These are phyloP conservation scores for Chymomyza fuscimana DNA, from an alignment of 2,888 invertebrate species.

Conservation along the genomic window DNA sequence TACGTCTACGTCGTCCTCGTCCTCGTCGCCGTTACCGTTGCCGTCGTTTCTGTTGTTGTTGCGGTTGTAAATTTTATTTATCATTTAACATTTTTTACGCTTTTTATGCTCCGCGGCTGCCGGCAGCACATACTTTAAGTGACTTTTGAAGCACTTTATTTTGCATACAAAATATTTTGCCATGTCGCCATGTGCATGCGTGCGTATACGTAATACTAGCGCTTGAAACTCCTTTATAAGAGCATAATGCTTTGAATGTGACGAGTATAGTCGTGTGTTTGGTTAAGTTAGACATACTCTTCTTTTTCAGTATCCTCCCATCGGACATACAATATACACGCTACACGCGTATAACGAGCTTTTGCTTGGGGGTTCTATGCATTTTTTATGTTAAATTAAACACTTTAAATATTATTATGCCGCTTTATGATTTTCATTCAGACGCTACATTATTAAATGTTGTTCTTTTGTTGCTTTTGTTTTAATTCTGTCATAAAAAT, in stretches of 20 bases:
- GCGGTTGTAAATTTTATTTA: constrained; percentile 74
- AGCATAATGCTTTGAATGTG: constrained; percentile 2
- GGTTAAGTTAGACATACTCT: constrained; percentile 14
- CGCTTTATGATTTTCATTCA: constrained; percentile 30
- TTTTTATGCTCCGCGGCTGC: constrained; percentile 56
- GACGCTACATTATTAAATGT: constrained; percentile 15
- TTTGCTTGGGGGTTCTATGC: constrained; percentile 11
- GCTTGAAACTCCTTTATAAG: constrained; percentile 1
- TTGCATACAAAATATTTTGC: constrained; percentile 67
- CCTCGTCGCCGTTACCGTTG: not conserved
- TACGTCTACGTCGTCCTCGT: constrained; percentile 31
- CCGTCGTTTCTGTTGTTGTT: constrained; percentile 54
- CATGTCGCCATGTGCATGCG: constrained; percentile 41
- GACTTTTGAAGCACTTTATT: constrained; percentile 74
- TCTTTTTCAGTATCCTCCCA: constrained; percentile 11
- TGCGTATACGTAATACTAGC: constrained; percentile 47
- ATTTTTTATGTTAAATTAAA: constrained; percentile 42
- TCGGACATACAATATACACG: not conserved
- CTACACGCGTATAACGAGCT: not conserved
- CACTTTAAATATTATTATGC: constrained; percentile 35
- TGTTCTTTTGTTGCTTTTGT: constrained; percentile 22
- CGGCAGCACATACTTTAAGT: constrained; percentile 62
- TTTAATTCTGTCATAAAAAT: constrained; percentile 30
- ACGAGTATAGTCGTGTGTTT: not conserved
- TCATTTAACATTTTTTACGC: constrained; percentile 74